Evolutionary conservation across 2,113 vertebrate genomes (phyloP).

Genomic region (Dolichallabes microphthalmus): DNA sequence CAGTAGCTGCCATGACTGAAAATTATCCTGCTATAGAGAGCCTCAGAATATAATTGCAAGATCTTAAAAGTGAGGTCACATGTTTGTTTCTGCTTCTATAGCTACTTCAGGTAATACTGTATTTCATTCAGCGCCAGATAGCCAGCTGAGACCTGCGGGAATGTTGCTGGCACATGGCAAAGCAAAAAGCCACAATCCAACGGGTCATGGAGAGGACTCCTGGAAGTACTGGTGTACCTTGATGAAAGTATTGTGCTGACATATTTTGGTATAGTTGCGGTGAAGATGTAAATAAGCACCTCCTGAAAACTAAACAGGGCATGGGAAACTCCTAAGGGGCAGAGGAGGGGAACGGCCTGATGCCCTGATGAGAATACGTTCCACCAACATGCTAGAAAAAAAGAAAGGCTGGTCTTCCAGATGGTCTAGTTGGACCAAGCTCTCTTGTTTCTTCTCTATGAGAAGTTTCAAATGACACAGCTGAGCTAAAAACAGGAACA

Average conservation of each 20-base stretch:
- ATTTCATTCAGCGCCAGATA: too few relatives aligned
- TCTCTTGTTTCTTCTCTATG: constrained; percentile 35
- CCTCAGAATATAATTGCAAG: too few relatives aligned
- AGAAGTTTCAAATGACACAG: neutral
- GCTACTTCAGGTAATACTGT: too few relatives aligned
- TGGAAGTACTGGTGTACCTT: too few relatives aligned
- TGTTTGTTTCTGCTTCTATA: too few relatives aligned
- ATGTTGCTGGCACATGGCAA: too few relatives aligned
- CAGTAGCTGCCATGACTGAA: too few relatives aligned
- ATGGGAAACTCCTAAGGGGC: constrained; percentile 42
- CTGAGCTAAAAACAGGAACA: neutral
- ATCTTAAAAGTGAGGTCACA: too few relatives aligned
- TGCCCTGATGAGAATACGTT: constrained; percentile 20
- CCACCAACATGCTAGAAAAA: constrained; percentile 5
- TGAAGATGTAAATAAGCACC: constrained; percentile 33
- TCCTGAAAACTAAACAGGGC: constrained; percentile 26
- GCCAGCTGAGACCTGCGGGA: too few relatives aligned
- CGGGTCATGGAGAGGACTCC: too few relatives aligned
- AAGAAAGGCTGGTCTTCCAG: neutral
- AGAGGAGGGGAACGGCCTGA: constrained; percentile 44
- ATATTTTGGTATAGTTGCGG: constrained; percentile 50
- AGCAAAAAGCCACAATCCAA: too few relatives aligned
- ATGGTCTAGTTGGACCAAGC: constrained; percentile 40
- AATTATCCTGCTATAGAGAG: too few relatives aligned
- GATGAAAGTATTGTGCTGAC: neutral